Conservation (phyloP, 2,888 invertebrate genomes). For the Brachyopa scutellaris region DNA sequence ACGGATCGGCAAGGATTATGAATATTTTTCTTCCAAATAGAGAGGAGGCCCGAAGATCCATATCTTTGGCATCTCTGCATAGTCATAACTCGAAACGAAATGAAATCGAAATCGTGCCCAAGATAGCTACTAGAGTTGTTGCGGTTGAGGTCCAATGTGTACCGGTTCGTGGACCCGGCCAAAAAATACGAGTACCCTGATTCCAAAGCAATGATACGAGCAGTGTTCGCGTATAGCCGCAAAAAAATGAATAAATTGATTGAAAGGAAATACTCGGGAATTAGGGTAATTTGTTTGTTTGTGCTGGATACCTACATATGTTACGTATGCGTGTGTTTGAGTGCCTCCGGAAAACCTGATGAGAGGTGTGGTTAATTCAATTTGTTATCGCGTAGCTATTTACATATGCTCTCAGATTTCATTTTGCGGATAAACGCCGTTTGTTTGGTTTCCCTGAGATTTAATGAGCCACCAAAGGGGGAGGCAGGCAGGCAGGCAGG, state of each 20-base stretch:
- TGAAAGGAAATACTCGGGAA: slow-evolving; percentile 66
- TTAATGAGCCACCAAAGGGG: slow-evolving; percentile 35
- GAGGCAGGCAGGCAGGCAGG: too few species aligned
- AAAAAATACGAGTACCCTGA: slow-evolving; percentile 29
- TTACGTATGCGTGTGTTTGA: neutral
- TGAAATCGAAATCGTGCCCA: slow-evolving; percentile 53
- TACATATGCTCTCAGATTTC: slow-evolving; percentile 57
- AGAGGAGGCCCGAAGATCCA: slow-evolving; percentile 26
- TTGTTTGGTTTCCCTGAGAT: slow-evolving; percentile 38
- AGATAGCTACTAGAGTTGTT: slow-evolving; percentile 3
- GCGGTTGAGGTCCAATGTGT: neutral
- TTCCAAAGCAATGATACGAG: slow-evolving; percentile 26
- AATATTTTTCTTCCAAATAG: slow-evolving; percentile 12
- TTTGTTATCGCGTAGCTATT: slow-evolving; percentile 59
- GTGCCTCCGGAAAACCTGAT: slow-evolving; percentile 49
- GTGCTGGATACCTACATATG: slow-evolving; percentile 12
- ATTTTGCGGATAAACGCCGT: slow-evolving; percentile 44
- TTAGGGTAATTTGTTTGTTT: slow-evolving; percentile 67
- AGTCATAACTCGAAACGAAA: slow-evolving; percentile 31
- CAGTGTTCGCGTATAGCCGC: slow-evolving; percentile 12
- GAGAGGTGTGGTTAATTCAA: slow-evolving; percentile 68
- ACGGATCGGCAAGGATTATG: slow-evolving; percentile 39
- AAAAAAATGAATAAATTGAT: slow-evolving; percentile 49
- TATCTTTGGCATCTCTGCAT: slow-evolving; percentile 31
- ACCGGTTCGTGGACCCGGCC: slow-evolving; percentile 16